phyloP scores from a whole-genome alignment of 1,140 invertebrate species.

The Papilio helenus region DNA sequence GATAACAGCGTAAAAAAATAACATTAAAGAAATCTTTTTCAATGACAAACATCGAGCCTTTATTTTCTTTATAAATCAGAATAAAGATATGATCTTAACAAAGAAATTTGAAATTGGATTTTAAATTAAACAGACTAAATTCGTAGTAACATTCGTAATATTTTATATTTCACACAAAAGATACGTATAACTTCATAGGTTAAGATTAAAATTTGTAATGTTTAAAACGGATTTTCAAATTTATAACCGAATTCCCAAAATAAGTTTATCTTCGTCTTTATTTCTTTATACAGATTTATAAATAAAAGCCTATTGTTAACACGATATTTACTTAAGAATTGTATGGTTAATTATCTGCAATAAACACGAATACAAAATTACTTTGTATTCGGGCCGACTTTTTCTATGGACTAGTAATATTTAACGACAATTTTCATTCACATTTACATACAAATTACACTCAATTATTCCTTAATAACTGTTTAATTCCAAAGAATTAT shows the following conservation, averaged over 20 bases:
- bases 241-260: too few species aligned
- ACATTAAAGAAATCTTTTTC: constrained; percentile 12
- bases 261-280: too few species aligned
- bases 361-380: too few species aligned
- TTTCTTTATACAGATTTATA: neutral
- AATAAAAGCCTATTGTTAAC: neutral
- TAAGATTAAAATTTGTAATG: too few species aligned
- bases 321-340: neutral
- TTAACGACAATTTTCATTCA: neutral
- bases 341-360: neutral
- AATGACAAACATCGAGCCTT: neutral
- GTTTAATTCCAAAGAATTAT: neutral
- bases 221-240: too few species aligned
- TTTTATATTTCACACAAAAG: neutral
- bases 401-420: neutral
- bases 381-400: too few species aligned
- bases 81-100: constrained; percentile 7
- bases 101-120: neutral
- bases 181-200: too few species aligned
- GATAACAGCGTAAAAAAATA: constrained; percentile 37
- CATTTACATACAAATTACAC: neutral
- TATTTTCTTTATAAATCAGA: neutral
- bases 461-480: neutral
- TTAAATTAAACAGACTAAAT: neutral
- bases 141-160: neutral